Evolutionary conservation across 2,113 vertebrate genomes (phyloP).

Genomic region (Nicator chloris): DNA sequence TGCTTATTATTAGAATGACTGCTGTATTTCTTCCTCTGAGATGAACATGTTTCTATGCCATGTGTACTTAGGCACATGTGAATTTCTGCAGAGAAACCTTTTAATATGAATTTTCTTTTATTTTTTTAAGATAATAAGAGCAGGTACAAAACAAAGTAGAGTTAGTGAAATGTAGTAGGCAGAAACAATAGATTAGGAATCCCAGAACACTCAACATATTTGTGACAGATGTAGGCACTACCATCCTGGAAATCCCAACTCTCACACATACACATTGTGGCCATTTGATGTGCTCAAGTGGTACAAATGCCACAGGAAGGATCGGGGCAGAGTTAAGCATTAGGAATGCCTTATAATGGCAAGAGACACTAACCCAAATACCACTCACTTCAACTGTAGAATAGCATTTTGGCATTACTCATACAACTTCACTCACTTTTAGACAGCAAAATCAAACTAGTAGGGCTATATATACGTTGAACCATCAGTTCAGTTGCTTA

Average conservation of each 20-base stretch:
- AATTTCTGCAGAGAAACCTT: not conserved
- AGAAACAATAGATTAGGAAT: not conserved
- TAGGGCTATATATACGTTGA: not conserved
- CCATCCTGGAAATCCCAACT: not conserved
- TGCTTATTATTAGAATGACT: not conserved
- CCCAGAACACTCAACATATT: not conserved
- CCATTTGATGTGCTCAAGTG: not conserved
- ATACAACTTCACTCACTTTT: not conserved
- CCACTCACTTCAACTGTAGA: not conserved
- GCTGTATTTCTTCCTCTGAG: not conserved
- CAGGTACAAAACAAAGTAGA: not conserved
- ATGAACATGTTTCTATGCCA: not conserved
- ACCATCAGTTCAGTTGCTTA: not conserved
- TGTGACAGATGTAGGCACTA: not conserved
- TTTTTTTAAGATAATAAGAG: not conserved
- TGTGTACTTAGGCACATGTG: not conserved
- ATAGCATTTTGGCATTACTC: not conserved
- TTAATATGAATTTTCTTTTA: not conserved
- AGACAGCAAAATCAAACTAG: not conserved
- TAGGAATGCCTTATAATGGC: not conserved
- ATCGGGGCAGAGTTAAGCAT: not conserved
- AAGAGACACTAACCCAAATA: not conserved
- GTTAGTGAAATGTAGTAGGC: not conserved
- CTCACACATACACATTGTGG: not conserved
- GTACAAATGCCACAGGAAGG: not conserved